Conservation (phyloP, 2,888 invertebrate species). For the Thera britannica region DNA sequence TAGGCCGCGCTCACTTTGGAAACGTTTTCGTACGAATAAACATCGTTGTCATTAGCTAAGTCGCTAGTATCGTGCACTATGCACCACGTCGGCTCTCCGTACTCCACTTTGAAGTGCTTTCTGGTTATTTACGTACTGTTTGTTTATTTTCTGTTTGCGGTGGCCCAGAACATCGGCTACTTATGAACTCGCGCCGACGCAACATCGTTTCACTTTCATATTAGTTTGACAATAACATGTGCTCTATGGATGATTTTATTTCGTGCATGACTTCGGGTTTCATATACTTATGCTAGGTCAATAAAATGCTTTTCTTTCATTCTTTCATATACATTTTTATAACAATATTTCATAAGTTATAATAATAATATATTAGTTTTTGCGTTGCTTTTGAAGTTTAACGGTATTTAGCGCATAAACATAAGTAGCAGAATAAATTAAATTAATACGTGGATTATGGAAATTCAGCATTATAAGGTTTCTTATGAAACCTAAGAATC, state of each 20-base stretch:
- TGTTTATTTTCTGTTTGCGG: conserved; percentile 81
- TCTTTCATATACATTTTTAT: too few species aligned
- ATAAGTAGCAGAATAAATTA: conserved; percentile 3
- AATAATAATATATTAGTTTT: neutral
- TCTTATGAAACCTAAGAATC: conserved; percentile 30
- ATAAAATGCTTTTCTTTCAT: too few species aligned
- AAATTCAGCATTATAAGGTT: conserved; percentile 27
- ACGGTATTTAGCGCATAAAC: neutral
- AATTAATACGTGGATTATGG: conserved; percentile 21
- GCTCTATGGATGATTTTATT: neutral
- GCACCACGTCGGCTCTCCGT: conserved; percentile 47
- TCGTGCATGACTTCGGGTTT: too few species aligned
- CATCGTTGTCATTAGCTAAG: neutral
- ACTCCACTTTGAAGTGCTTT: conserved; percentile 78
- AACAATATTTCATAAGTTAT: too few species aligned
- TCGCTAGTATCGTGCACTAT: conserved; percentile 35
- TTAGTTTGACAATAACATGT: conserved; percentile 7
- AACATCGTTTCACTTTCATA: conserved; percentile 1
- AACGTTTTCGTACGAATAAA: too few species aligned
- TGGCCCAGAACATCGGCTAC: conserved; percentile 63
- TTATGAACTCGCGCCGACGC: conserved; percentile 62
- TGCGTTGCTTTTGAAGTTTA: neutral
- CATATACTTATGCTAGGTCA: too few species aligned
- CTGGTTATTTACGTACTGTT: conserved; percentile 77
- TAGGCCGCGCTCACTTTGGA: too few species aligned